phyloP scores from a whole-genome alignment of 2,888 invertebrate genomes.

The Polylopha cassiicola region DNA sequence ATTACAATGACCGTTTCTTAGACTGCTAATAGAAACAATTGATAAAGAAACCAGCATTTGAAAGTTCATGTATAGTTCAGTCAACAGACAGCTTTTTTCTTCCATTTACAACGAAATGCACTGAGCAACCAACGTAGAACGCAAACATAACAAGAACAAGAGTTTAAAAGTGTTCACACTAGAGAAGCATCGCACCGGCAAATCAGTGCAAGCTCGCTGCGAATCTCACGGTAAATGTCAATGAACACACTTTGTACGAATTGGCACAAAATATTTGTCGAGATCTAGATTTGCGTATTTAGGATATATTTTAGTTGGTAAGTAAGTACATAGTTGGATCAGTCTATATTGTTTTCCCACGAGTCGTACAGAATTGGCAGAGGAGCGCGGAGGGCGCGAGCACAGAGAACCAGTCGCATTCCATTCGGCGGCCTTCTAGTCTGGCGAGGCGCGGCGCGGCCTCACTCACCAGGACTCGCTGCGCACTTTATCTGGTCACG shows the following conservation, averaged over 20 bases:
- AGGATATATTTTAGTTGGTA: too few relatives aligned
- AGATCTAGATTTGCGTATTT: too few relatives aligned
- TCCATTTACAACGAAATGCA: constrained; percentile 4
- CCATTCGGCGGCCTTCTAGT: constrained; percentile 26
- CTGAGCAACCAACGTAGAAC: too few relatives aligned
- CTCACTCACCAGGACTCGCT: constrained; percentile 9
- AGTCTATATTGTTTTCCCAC: constrained; percentile 43
- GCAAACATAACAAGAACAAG: too few relatives aligned
- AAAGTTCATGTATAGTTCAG: constrained; percentile 12
- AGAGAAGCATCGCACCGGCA: too few relatives aligned
- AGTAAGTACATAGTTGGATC: constrained; percentile 4
- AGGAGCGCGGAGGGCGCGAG: constrained; percentile 28
- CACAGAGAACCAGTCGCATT: constrained; percentile 45
- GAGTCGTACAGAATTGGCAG: constrained; percentile 28
- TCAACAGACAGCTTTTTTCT: constrained; percentile 7
- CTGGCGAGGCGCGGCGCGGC: constrained; percentile 13
- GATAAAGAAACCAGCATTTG: constrained; percentile 20
- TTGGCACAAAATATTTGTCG: too few relatives aligned
- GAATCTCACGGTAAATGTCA: too few relatives aligned
- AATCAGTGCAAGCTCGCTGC: too few relatives aligned
- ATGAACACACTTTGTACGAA: too few relatives aligned
- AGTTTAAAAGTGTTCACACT: too few relatives aligned
- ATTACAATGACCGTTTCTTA: constrained; percentile 20
- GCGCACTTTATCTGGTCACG: constrained; percentile 17
- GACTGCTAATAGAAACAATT: constrained; percentile 21